Percentiles rank a stretch among this genome's conserved stretches.
Evolutionary conservation across 2,113 vertebrate genomes (phyloP).

Genomic region (Ophthalmolycus amberensis): DNA sequence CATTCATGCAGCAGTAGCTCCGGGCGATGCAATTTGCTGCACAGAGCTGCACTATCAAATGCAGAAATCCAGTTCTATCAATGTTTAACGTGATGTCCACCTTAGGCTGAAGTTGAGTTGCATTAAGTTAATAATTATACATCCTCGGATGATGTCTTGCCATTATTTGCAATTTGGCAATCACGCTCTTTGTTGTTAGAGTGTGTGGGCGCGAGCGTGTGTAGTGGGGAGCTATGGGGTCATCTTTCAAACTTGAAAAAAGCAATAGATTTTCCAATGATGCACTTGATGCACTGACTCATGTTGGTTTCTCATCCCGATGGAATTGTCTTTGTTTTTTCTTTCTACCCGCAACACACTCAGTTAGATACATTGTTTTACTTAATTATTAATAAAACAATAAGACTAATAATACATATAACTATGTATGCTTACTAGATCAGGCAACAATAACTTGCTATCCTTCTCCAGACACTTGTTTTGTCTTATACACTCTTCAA

Average conservation of each 20-base stretch:
- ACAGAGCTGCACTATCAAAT: constrained; percentile 87
- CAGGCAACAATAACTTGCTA: neutral
- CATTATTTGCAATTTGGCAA: constrained; percentile 28
- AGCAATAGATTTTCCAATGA: neutral
- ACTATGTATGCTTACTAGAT: neutral
- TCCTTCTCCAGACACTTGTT: neutral
- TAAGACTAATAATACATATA: neutral
- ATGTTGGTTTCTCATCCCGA: neutral
- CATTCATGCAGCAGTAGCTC: constrained; percentile 90
- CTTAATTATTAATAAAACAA: neutral
- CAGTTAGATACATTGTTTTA: neutral
- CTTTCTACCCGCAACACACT: neutral
- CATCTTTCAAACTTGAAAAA: neutral
- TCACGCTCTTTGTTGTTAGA: constrained; percentile 22
- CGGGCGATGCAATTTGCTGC: constrained; percentile 89
- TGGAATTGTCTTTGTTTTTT: neutral
- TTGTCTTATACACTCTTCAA: neutral
- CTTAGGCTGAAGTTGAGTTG: constrained; percentile 10
- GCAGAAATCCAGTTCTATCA: constrained; percentile 79
- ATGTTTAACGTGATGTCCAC: constrained; percentile 72
- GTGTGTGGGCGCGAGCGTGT: neutral
- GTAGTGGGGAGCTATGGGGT: no score
- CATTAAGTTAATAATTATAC: constrained; percentile 29
- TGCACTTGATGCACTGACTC: neutral
- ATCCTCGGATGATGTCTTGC: constrained; percentile 7